Percentiles rank a stretch among this genome's conserved stretches.
Conservation (phyloP, 2,797 vertebrate species). For the Pipistrellus pipistrellus region DNA sequence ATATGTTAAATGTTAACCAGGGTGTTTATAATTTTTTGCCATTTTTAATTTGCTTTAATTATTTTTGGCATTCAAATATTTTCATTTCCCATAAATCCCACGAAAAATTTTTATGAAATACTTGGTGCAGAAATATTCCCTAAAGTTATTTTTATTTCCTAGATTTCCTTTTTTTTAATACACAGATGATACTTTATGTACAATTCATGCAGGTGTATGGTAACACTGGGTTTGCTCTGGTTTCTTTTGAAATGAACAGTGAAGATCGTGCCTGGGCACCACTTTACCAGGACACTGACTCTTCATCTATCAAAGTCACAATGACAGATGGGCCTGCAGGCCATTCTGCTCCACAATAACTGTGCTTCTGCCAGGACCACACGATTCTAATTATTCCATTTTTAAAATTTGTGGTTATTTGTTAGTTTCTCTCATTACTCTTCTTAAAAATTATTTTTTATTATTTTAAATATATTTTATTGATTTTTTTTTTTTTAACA, state of each 20-base stretch:
- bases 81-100: constrained; percentile 29
- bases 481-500: too few species aligned
- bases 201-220: background rate
- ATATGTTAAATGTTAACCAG: background rate
- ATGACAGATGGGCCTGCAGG: background rate
- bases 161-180: background rate
- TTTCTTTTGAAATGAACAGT: background rate
- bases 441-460: background rate
- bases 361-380: background rate
- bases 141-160: constrained; percentile 9
- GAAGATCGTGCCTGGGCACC: background rate
- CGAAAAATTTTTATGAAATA: background rate
- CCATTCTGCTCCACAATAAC: background rate
- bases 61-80: background rate
- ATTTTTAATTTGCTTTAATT: constrained; percentile 11
- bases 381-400: background rate
- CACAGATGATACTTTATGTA: background rate
- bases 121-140: background rate
- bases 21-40: background rate
- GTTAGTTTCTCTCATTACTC: background rate
- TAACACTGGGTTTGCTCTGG: background rate
- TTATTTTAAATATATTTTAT: too few species aligned
- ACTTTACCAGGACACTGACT: background rate
- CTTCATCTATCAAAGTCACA: background rate
- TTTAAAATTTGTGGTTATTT: background rate